Evolutionary conservation across 2,797 vertebrate genomes (phyloP).

Genomic region (Paguma larvata): DNA sequence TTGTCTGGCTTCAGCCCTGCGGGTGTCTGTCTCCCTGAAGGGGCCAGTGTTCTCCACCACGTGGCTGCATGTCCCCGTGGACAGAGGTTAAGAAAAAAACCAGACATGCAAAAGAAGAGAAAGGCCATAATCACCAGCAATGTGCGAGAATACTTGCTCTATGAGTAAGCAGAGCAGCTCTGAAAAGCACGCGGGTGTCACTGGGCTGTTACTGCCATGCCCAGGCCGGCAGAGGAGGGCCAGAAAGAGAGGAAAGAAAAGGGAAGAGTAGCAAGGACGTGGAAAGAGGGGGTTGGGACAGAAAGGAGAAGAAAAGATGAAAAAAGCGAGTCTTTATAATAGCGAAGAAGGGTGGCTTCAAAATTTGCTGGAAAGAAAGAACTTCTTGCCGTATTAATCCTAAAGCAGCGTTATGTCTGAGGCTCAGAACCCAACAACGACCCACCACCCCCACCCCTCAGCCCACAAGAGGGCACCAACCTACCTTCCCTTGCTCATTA

Average conservation of each 20-base stretch:
- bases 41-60: background rate
- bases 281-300: background rate
- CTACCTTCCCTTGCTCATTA: too few relatives aligned
- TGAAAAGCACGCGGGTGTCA: background rate
- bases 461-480: rapidly evolving
- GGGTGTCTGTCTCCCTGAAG: background rate
- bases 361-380: background rate
- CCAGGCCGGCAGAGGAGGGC: background rate
- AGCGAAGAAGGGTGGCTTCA: background rate
- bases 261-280: rapidly evolving
- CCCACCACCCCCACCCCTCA: background rate
- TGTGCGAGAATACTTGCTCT: background rate
- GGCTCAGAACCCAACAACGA: background rate
- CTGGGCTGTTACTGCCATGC: background rate
- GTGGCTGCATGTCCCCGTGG: background rate
- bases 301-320: background rate
- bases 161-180: background rate
- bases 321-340: background rate
- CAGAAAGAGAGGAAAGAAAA: background rate
- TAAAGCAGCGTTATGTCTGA: background rate
- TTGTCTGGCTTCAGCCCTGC: background rate
- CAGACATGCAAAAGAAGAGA: background rate
- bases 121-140: background rate
- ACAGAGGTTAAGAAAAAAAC: background rate
- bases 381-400: background rate